Evolutionary conservation across 2,797 vertebrate genomes (phyloP).

Genomic region (Hipposideros larvatus): DNA sequence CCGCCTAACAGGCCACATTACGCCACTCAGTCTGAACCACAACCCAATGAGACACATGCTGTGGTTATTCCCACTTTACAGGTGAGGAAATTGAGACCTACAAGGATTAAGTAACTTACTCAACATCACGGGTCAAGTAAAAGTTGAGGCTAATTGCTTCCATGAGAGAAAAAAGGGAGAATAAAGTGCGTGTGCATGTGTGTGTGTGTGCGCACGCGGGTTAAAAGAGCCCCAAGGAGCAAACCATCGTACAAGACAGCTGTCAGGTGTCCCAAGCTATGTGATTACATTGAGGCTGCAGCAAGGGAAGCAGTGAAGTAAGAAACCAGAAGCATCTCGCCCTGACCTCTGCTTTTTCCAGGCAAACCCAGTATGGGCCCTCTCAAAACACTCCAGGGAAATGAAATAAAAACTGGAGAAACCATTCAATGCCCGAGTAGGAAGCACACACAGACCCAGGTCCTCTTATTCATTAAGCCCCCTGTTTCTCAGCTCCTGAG

Average conservation of each 20-base stretch:
- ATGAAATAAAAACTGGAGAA: not conserved
- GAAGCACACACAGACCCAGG: not conserved
- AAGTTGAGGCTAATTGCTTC: not conserved
- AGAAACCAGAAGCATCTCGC: not conserved
- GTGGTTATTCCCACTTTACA: not conserved
- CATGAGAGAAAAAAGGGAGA: not conserved
- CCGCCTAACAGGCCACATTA: not conserved
- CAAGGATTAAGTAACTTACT: not conserved
- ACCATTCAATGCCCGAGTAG: not conserved
- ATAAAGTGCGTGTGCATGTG: not conserved
- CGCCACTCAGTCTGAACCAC: not conserved
- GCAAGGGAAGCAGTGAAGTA: not conserved
- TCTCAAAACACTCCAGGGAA: not conserved
- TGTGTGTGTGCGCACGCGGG: fast-evolving
- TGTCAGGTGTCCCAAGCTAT: not conserved
- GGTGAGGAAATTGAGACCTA: not conserved
- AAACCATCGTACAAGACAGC: not conserved
- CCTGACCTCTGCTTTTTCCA: not conserved
- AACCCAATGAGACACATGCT: not conserved
- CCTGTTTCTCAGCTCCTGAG: not conserved
- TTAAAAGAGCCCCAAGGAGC: not conserved
- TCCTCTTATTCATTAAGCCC: not conserved
- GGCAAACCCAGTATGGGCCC: not conserved
- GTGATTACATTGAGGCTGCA: not conserved
- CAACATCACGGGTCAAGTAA: not conserved